Base-by-base conservation (phyloP, 2,797 vertebrate species). In the Uromys caudimaculatus region DNA sequence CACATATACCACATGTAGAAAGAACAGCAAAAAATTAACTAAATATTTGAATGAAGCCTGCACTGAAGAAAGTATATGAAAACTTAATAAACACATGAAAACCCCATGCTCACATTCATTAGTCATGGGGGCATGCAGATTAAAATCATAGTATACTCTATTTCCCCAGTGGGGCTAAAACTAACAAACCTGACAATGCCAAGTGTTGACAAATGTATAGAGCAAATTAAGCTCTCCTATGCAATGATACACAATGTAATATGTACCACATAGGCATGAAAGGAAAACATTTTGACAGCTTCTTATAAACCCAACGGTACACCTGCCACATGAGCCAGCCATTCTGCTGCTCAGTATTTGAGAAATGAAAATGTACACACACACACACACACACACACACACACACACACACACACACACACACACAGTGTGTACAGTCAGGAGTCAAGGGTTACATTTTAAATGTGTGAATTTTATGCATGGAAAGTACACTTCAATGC, bases 1-100 rank as follows among this genome's bases (percentile, higher is more conserved):
- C 27, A 78, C 27, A 32, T 32, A 35, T 3, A 13, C 32, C 17
- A 54, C 50, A 62, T 3, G 24, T 8, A 62, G 14, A 84, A 44
- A 44, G 17, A 47, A 85, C 60, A 82, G 17, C 41, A 23, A 67
- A 64, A 64, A 64, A 84, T 32, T 2, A 89, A 23, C 62, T 64
- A 88, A 91, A 84, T 84, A 67, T 88, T 90, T 64, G 3, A 94
- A 84, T 58, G 81, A 78, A 84, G 27, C 1, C 19, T 90, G 73
- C 90, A 64, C 41, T 62, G 90, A 92, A 93, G n/a, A 91, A 94
- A 60, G 58, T 64, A 38, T 3, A 47, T 47, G 44, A 90, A 84
- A 64, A 8, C 24, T 77, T n/a, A 85, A 56, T 17, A 82, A 90
- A 47, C 9, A 50, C 41, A 29, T 24, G 19, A 58, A 73, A 87